Percentiles rank a stretch among this genome's conserved stretches.
Evolutionary conservation across 2,888 invertebrate genomes (phyloP).

Genomic region (Deilephila elpenor): DNA sequence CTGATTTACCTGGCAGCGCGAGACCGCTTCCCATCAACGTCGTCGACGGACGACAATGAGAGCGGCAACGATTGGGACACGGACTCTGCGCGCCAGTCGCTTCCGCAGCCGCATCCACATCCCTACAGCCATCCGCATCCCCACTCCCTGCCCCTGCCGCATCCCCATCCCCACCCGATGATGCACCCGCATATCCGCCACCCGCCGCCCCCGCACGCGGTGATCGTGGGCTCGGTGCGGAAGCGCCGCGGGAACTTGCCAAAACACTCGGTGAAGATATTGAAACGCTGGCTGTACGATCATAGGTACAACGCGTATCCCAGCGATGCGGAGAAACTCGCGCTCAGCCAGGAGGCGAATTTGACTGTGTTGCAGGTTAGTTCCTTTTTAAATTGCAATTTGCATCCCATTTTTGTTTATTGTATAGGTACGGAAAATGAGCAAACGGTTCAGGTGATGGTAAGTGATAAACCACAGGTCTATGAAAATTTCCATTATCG

Average conservation of each 20-base stretch:
- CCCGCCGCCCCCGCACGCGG: conserved; percentile 47
- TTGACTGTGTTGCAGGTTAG: conserved; percentile 93
- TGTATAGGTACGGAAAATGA: background rate
- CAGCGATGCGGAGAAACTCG: conserved; percentile 95
- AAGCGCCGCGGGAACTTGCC: conserved; percentile 96
- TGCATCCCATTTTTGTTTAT: background rate
- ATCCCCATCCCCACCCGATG: conserved; percentile 74
- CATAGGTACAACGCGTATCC: conserved; percentile 98
- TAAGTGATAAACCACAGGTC: too few species aligned
- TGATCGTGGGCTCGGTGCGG: conserved; percentile 84
- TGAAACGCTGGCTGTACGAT: conserved; percentile 96
- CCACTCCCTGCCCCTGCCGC: background rate
- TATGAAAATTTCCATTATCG: too few species aligned
- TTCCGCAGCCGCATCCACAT: conserved; percentile 46
- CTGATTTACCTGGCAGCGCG: conserved; percentile 74
- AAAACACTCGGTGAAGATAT: conserved; percentile 95
- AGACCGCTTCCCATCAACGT: conserved; percentile 88
- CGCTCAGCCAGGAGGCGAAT: conserved; percentile 93
- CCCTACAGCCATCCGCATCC: conserved; percentile 67
- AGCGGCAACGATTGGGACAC: conserved; percentile 84
- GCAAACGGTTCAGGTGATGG: too few species aligned
- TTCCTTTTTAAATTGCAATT: background rate
- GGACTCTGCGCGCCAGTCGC: conserved; percentile 52
- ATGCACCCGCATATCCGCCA: conserved; percentile 45
- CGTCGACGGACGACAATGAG: conserved; percentile 87